Conservation (phyloP, 2,797 vertebrate species). For the Pipistrellus pygmaeus region DNA sequence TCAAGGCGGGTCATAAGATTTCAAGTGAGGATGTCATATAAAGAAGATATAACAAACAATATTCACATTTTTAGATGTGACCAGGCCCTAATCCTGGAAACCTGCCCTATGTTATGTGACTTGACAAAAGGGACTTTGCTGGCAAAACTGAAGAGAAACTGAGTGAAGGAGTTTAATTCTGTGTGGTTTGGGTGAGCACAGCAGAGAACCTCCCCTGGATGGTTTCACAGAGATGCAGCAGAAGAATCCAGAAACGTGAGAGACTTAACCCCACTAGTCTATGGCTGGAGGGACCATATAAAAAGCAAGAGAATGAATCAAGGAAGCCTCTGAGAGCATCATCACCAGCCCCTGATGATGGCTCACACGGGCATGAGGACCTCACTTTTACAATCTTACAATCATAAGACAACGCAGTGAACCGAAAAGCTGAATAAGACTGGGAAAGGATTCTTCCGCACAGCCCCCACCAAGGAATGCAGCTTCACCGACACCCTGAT, state of each 20-base stretch:
- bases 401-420: background rate
- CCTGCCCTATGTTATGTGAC: background rate
- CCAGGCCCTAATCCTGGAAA: background rate
- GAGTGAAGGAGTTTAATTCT: background rate
- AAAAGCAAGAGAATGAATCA: background rate
- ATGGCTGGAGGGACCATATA: background rate
- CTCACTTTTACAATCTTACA: background rate
- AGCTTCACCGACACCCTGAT: background rate
- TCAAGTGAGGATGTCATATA: background rate
- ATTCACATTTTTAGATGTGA: background rate
- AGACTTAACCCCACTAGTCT: background rate
- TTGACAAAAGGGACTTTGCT: background rate
- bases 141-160: background rate
- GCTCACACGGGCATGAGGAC: rapidly evolving
- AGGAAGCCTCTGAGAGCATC: background rate
- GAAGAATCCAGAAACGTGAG: background rate
- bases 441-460: background rate
- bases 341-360: background rate
- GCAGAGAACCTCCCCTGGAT: background rate
- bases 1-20: background rate
- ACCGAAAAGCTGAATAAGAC: background rate
- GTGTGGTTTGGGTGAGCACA: background rate
- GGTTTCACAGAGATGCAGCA: background rate
- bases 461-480: background rate
- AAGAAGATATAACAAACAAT: background rate